Conservation (phyloP, 2,888 invertebrate genomes). For the Euphydryas editha region DNA sequence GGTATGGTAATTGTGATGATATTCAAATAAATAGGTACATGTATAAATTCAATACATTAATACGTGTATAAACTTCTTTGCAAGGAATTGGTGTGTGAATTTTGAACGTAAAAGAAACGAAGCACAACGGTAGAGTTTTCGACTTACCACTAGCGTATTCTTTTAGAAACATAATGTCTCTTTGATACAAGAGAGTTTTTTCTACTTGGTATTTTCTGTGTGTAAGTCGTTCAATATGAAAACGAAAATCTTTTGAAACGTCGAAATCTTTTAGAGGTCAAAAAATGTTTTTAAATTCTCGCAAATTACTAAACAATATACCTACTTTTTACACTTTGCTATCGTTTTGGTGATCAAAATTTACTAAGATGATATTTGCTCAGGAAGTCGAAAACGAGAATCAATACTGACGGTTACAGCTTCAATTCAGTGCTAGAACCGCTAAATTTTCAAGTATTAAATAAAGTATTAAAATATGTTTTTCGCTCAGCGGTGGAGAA, state of each 20-base stretch:
- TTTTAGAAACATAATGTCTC: conserved; percentile 31
- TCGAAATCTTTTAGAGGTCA: neutral
- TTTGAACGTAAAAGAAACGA: conserved; percentile 19
- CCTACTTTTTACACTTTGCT: too few species aligned
- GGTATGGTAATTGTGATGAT: too few species aligned
- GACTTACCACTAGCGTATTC: conserved; percentile 21
- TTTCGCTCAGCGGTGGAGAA: too few species aligned
- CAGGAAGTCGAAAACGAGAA: too few species aligned
- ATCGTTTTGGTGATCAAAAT: too few species aligned
- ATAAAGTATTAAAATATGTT: too few species aligned
- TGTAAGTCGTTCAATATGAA: conserved; percentile 8
- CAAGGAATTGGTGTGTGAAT: conserved; percentile 6
- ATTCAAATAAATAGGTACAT: neutral
- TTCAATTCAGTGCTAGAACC: too few species aligned
- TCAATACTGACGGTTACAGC: too few species aligned
- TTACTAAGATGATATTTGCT: too few species aligned
- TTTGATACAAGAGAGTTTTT: conserved; percentile 24
- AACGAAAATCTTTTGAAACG: neutral
- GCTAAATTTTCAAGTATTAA: too few species aligned
- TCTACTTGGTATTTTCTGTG: conserved; percentile 13
- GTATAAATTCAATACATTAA: neutral
- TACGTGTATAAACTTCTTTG: conserved; percentile 4
- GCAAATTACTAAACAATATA: too few species aligned
- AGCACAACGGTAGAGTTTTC: conserved; percentile 20
- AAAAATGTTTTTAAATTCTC: conserved; percentile 2